Evolutionary conservation across 1,140 invertebrate species (phyloP).

Genomic region (Procambarus virginalis): DNA sequence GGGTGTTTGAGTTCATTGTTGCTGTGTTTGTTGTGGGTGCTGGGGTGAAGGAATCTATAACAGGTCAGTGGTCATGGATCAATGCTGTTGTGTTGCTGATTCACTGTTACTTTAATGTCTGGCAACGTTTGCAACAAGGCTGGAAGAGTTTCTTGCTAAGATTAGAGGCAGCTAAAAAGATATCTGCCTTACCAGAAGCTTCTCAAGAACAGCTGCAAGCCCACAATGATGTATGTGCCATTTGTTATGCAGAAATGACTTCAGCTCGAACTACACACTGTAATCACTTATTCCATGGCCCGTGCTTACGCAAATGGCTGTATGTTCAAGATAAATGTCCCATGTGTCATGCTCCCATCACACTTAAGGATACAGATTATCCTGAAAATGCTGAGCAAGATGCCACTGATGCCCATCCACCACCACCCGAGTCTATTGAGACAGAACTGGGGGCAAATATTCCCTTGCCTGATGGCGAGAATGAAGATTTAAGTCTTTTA

Average conservation of each 20-base stretch:
- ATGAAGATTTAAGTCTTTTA: constrained; percentile 49
- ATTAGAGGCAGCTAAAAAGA: constrained; percentile 93
- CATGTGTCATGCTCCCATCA: constrained; percentile 75
- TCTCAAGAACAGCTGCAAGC: constrained; percentile 82
- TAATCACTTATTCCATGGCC: constrained; percentile 95
- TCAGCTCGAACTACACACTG: constrained; percentile 94
- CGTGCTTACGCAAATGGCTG: constrained; percentile 96
- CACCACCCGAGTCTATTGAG: constrained; percentile 47
- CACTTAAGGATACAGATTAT: constrained; percentile 31
- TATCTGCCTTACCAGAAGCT: constrained; percentile 90
- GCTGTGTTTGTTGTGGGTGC: constrained; percentile 78
- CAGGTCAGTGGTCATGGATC: constrained; percentile 77
- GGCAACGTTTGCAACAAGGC: constrained; percentile 77
- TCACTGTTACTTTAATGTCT: constrained; percentile 79
- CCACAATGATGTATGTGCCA: constrained; percentile 95
- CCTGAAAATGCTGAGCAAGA: not conserved
- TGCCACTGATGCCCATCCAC: not conserved
- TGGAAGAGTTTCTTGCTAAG: constrained; percentile 92
- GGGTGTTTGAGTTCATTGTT: constrained; percentile 78
- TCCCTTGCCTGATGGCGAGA: constrained; percentile 53
- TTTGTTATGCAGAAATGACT: constrained; percentile 95
- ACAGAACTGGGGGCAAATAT: constrained; percentile 54
- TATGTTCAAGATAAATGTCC: constrained; percentile 84
- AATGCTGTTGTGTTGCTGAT: constrained; percentile 77
- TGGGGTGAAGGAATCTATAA: constrained; percentile 76